Percentiles rank a stretch among this genome's conserved stretches.
Evolutionary conservation across 1,140 invertebrate species (phyloP).

Genomic region (Phthorimaea operculella): DNA sequence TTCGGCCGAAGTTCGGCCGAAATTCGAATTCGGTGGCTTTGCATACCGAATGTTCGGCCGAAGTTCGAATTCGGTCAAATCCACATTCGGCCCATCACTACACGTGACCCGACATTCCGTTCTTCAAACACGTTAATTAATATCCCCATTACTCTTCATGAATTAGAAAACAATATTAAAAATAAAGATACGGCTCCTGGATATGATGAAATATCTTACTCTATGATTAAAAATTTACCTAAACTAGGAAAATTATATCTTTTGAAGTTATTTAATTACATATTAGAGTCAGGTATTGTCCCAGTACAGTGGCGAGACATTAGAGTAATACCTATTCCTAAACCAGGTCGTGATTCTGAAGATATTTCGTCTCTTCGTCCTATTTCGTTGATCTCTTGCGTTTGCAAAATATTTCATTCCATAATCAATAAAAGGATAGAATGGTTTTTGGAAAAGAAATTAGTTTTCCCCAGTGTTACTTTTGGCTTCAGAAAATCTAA

Average conservation of each 20-base stretch:
- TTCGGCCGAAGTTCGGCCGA: too few species aligned
- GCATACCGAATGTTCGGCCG: too few species aligned
- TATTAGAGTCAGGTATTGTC: constrained; percentile 14
- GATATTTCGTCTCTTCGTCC: constrained; percentile 22
- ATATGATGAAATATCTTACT: constrained; percentile 23
- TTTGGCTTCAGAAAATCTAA: constrained; percentile 13
- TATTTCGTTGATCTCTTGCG: constrained; percentile 29
- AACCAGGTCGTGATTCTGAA: constrained; percentile 18
- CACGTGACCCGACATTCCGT: not conserved
- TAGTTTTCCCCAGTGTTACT: constrained; percentile 6
- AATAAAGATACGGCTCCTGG: constrained; percentile 15
- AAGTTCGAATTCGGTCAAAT: too few species aligned
- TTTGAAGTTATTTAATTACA: constrained; percentile 18
- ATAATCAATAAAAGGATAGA: constrained; percentile 17
- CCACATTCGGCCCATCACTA: too few species aligned
- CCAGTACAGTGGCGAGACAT: constrained; percentile 40
- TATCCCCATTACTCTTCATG: not conserved
- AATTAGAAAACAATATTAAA: constrained; percentile 1
- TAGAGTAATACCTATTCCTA: constrained; percentile 36
- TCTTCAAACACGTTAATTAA: not conserved
- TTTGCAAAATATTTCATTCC: constrained; percentile 24
- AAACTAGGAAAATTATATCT: constrained; percentile 8
- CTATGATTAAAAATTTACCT: constrained; percentile 22
- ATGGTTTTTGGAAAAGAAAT: constrained; percentile 15
- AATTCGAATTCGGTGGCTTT: too few species aligned